These are phyloP conservation scores for Frieseomelitta varia DNA, from an alignment of 1,140 invertebrate genomes.

Conservation along the genomic window DNA sequence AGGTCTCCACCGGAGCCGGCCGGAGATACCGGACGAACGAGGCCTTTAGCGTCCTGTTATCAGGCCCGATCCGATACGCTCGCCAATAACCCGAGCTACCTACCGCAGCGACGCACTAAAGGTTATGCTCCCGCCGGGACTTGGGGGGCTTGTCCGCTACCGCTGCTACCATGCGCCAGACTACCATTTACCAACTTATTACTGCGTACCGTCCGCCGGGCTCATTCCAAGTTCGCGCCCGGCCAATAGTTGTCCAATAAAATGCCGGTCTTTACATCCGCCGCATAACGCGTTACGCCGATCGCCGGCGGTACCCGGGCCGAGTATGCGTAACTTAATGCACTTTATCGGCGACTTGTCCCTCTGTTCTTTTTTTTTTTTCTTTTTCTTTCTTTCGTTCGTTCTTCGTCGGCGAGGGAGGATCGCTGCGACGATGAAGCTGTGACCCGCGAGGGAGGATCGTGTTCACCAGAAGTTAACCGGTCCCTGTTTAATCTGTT, in stretches of 20 bases:
- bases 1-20: background rate
- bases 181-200: constrained; percentile 65
- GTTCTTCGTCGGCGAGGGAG: background rate
- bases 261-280: constrained; percentile 63
- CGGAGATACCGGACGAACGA: constrained; percentile 59
- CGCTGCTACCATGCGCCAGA: background rate
- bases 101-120: constrained; percentile 69
- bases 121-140: constrained; percentile 54
- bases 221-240: constrained; percentile 64
- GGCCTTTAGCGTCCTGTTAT: constrained; percentile 72
- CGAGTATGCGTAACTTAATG: constrained; percentile 58
- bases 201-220: constrained; percentile 60
- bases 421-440: constrained; percentile 2
- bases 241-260: constrained; percentile 66
- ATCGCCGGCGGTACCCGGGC: constrained; percentile 24
- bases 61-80: constrained; percentile 73
- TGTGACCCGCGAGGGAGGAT: constrained; percentile 2
- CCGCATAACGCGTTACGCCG: constrained; percentile 34
- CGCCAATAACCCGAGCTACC: constrained; percentile 69
- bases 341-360: constrained; percentile 47
- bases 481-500: background rate
- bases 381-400: too few species aligned
- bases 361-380: background rate
- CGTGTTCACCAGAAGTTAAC: background rate
- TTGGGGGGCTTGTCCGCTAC: constrained; percentile 10